Base-by-base conservation (phyloP, 2,797 vertebrate species). In the Sebastes diploproa region DNA sequence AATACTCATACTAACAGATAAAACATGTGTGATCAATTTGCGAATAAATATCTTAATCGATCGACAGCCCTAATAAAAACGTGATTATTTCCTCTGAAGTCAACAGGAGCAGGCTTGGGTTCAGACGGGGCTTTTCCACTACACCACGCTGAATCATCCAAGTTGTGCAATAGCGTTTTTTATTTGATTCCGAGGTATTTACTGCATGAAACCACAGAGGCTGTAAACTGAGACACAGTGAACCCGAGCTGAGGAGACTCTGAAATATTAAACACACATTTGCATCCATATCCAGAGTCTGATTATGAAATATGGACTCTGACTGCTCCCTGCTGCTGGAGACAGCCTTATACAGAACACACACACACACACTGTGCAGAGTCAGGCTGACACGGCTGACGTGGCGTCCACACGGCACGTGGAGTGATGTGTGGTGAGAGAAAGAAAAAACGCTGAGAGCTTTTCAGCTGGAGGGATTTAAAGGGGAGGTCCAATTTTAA, bases 331-430 rank as follows among this genome's bases (percentile, higher is more conserved):
- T 75, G 80, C 78, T 75, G 80, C 80, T 72, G 72, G 60, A 79
- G 63, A 59, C 54, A 5, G 78, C 59, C 76, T 34, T 55, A 71
- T 18, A 82, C 81, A 60, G 46, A 87, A 80, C 62, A 81, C 78
- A 78, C 61, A 75, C 68, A 65, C 68, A 64, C 58, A 64, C 78
- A 66, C 67, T 16, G 67, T 75, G 46, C 72, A 63, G 52, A 78
- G 42, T 61, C 66, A 68, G 70, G 59, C 82, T 62, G 65, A 86
- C 81, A 75, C 63, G 69, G 91, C 86, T 91, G 91, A 92, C 89
- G 90, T 92, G 91, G 91, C 89, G 7, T 81, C 84, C 82, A 76
- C 83, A 54, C 38, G 30, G 75, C 86, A 90, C 63, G 61, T 91
- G 86, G 76, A 79, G 16, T 5, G 36, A 75, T 16, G 78, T 74